Evolutionary conservation across 2,888 invertebrate species (phyloP).

Genomic region (Andrena praecox): DNA sequence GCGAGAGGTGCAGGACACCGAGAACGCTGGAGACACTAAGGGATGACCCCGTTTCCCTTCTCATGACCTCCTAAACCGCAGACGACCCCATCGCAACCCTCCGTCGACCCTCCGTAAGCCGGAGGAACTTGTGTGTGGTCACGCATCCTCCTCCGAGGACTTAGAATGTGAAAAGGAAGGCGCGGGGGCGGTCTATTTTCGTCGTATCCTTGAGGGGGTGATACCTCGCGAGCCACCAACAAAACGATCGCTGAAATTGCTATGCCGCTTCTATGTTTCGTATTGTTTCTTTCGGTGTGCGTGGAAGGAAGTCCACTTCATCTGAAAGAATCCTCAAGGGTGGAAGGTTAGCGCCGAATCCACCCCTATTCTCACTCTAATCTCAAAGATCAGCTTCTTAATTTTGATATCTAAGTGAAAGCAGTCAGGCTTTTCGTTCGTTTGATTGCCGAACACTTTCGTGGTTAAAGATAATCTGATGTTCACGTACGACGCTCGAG

Average conservation of each 20-base stretch:
- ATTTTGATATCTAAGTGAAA: too few species aligned
- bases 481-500: constrained; percentile 9
- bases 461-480: not conserved
- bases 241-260: not conserved
- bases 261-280: too few species aligned
- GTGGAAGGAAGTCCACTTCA: not conserved
- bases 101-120: constrained; percentile 58
- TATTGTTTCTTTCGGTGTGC: not conserved
- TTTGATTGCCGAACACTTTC: not conserved
- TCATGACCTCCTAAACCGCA: constrained; percentile 77
- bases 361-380: too few species aligned
- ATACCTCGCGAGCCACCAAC: not conserved
- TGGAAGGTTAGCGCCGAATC: too few species aligned
- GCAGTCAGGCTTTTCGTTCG: not conserved
- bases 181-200: constrained; percentile 26
- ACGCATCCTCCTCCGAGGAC: constrained; percentile 59
- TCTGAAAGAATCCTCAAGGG: not conserved
- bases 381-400: too few species aligned
- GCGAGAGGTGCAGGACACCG: constrained; percentile 15
- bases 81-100: constrained; percentile 52
- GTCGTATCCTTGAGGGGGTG: not conserved
- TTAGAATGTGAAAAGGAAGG: constrained; percentile 36
- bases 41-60: constrained; percentile 83
- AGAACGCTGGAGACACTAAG: constrained; percentile 62
- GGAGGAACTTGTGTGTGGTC: constrained; percentile 70